Percentiles rank a stretch among this genome's conserved stretches.
These are phyloP conservation scores for Peromyscus californicus DNA, from an alignment of 2,113 vertebrate genomes.

Conservation along the genomic window DNA sequence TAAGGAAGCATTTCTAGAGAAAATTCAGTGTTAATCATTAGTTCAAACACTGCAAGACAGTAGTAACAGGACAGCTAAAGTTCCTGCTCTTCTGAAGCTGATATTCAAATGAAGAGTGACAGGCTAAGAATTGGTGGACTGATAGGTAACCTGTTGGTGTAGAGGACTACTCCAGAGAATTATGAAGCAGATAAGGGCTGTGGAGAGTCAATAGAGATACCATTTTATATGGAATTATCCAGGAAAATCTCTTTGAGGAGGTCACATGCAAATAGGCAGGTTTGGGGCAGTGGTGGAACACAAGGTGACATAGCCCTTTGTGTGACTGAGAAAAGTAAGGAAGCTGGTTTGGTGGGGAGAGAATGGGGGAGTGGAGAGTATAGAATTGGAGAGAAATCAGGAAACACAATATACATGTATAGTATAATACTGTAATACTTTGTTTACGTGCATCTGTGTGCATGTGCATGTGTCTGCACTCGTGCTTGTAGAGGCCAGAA, in stretches of 20 bases:
- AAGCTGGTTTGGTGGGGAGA: not conserved
- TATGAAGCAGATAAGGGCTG: not conserved
- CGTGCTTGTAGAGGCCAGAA: no score
- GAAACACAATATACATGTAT: fast-evolving
- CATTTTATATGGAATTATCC: not conserved
- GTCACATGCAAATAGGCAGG: not conserved
- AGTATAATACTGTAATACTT: not conserved
- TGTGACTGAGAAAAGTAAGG: not conserved
- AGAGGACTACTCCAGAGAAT: not conserved
- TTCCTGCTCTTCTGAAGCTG: not conserved
- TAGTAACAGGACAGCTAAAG: not conserved
- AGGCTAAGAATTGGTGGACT: not conserved
- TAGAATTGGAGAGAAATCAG: not conserved
- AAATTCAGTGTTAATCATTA: not conserved
- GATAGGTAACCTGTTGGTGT: not conserved
- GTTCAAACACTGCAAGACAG: not conserved
- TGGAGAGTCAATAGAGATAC: not conserved
- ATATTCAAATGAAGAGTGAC: not conserved
- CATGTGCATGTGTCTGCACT: not conserved
- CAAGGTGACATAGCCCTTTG: not conserved
- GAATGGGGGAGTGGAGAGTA: fast-evolving
- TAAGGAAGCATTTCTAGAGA: not conserved
- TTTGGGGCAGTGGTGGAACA: not conserved
- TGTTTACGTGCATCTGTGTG: not conserved
- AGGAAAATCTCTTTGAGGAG: not conserved